phyloP scores from a whole-genome alignment of 92 coral and sea anemone genomes.

The Pocillopora meandrina region DNA sequence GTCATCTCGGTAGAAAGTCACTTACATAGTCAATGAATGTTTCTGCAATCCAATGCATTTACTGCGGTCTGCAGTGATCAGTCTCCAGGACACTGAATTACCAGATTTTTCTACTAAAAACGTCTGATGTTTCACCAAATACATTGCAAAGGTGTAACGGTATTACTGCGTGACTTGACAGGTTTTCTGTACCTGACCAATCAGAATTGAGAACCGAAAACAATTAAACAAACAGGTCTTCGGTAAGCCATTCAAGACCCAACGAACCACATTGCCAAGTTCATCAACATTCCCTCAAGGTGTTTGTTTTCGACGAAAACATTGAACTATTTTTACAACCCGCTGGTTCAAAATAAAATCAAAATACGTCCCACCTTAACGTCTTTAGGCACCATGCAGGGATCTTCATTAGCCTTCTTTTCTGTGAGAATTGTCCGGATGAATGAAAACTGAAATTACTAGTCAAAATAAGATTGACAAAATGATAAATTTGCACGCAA shows the following conservation, averaged over 20 bases:
- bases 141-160: no score
- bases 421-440: not conserved
- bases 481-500: not conserved
- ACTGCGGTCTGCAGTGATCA: no score
- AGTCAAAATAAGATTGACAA: not conserved
- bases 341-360: not conserved
- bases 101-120: no score
- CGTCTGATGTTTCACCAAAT: no score
- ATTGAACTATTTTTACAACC: not conserved
- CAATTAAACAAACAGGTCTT: not conserved
- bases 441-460: not conserved
- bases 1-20: no score
- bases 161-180: not conserved
- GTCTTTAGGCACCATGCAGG: slow-evolving; percentile 18
- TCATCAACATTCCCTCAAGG: not conserved
- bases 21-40: no score
- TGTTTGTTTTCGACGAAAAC: not conserved
- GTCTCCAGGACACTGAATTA: no score
- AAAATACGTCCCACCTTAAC: not conserved
- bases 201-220: not conserved
- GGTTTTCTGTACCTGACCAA: slow-evolving; percentile 6
- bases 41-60: no score
- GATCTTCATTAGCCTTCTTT: not conserved
- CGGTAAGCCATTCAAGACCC: not conserved
- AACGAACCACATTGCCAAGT: not conserved